These are phyloP conservation scores for Pampusana beccarii DNA, from an alignment of 2,113 vertebrate species.

Conservation along the genomic window DNA sequence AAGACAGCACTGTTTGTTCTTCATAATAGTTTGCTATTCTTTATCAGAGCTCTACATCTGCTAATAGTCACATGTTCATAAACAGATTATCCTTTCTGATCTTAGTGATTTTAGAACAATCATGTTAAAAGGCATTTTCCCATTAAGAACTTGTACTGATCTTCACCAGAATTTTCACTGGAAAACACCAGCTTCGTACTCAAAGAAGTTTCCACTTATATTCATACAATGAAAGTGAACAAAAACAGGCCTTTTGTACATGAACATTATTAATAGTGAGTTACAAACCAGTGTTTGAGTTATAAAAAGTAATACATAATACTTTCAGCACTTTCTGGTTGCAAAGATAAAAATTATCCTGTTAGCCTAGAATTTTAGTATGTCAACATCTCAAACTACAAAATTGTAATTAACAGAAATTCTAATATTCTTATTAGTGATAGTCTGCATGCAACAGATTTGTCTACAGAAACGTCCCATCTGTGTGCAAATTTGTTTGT, in stretches of 20 bases:
- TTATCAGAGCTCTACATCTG: background rate
- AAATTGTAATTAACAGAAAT: background rate
- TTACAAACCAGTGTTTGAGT: background rate
- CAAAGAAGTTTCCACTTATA: background rate
- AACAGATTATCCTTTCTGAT: background rate
- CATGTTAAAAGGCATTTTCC: background rate
- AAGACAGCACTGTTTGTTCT: background rate
- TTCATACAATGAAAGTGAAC: background rate
- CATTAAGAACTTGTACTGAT: background rate
- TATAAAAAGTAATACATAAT: background rate
- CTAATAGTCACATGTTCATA: background rate
- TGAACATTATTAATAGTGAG: background rate
- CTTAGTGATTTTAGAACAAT: background rate
- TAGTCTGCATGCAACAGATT: background rate
- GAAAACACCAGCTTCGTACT: background rate
- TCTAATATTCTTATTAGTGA: background rate
- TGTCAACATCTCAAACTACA: background rate
- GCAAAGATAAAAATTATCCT: background rate
- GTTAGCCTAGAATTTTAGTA: background rate
- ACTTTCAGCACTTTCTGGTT: background rate
- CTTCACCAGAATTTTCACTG: background rate
- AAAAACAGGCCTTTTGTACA: background rate
- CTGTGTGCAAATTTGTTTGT: background rate
- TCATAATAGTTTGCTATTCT: background rate
- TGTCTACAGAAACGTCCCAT: background rate